Percentiles rank a stretch among this genome's conserved stretches.
These are phyloP conservation scores for Hirtodrosophila histrioides DNA, from an alignment of 2,888 invertebrate genomes.

Conservation along the genomic window DNA sequence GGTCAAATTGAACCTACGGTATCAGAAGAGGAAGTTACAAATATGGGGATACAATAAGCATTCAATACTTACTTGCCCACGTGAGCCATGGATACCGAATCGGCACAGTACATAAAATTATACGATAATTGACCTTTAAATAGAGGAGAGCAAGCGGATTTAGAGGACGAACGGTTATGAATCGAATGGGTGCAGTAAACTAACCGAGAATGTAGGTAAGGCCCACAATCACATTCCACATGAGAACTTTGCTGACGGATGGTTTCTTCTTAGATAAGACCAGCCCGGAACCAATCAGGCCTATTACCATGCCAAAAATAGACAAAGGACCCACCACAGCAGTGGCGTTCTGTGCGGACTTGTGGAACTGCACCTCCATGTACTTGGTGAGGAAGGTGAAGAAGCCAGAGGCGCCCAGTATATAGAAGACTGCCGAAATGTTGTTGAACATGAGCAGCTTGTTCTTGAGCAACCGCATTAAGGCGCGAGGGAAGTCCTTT, in stretches of 20 bases:
- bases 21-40: slow-evolving; percentile 7
- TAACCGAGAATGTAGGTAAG: slow-evolving; percentile 83
- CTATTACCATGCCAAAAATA: slow-evolving; percentile 87
- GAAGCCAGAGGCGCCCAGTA: slow-evolving; percentile 87
- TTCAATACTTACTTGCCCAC: slow-evolving; percentile 49
- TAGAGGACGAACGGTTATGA: no score
- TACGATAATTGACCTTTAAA: slow-evolving; percentile 85
- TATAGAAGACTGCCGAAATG: slow-evolving; percentile 88
- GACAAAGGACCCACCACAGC: slow-evolving; percentile 88
- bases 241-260: slow-evolving; percentile 86
- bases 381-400: slow-evolving; percentile 90
- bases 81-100: slow-evolving; percentile 73
- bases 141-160: not conserved
- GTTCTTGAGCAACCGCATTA: slow-evolving; percentile 87
- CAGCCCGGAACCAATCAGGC: slow-evolving; percentile 86
- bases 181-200: not conserved
- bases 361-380: slow-evolving; percentile 90
- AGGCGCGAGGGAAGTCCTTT: slow-evolving; percentile 86
- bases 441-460: slow-evolving; percentile 88
- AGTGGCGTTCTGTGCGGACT: slow-evolving; percentile 88
- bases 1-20: slow-evolving; percentile 85
- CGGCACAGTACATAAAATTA: slow-evolving; percentile 86
- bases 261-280: slow-evolving; percentile 87
- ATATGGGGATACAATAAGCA: no score
- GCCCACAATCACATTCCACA: slow-evolving; percentile 88